These are phyloP conservation scores for Anoplius nigerrimus DNA, from an alignment of 2,888 invertebrate species.

Conservation along the genomic window DNA sequence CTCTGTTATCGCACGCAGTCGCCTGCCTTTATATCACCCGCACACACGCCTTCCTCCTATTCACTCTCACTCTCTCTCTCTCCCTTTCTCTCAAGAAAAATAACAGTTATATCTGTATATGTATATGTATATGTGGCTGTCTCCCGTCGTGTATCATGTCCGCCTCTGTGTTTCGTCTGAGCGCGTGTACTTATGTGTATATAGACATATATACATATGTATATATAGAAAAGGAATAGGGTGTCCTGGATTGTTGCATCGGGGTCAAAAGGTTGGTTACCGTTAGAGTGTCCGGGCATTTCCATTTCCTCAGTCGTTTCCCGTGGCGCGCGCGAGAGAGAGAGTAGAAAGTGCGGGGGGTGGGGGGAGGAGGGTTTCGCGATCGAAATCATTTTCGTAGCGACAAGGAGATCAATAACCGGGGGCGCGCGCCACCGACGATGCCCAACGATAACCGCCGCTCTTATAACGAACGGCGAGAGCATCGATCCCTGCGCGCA, in stretches of 20 bases:
- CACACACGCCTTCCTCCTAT: background rate
- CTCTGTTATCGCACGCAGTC: background rate
- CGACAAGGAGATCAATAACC: constrained; percentile 11
- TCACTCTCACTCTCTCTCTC: background rate
- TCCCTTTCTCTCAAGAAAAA: background rate
- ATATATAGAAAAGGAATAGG: constrained; percentile 2
- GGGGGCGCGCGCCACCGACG: constrained; percentile 6
- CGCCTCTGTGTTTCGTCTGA: too few species aligned
- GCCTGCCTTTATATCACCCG: background rate
- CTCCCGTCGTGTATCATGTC: background rate
- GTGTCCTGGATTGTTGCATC: too few species aligned
- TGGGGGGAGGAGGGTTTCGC: constrained; percentile 1
- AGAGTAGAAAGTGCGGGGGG: background rate
- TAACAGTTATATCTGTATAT: constrained; percentile 2
- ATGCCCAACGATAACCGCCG: too few species aligned
- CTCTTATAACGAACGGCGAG: background rate
- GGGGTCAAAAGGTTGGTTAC: too few species aligned
- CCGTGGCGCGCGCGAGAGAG: too few species aligned
- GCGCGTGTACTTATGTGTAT: too few species aligned
- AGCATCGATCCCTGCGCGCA: constrained; percentile 8
- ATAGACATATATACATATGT: background rate
- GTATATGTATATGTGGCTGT: constrained; percentile 12
- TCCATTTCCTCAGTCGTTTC: too few species aligned
- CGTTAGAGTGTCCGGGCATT: constrained; percentile 18
- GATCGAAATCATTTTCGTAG: constrained; percentile 4